Conservation (phyloP, 2,888 invertebrate species). For the Epinotia demarniana region DNA sequence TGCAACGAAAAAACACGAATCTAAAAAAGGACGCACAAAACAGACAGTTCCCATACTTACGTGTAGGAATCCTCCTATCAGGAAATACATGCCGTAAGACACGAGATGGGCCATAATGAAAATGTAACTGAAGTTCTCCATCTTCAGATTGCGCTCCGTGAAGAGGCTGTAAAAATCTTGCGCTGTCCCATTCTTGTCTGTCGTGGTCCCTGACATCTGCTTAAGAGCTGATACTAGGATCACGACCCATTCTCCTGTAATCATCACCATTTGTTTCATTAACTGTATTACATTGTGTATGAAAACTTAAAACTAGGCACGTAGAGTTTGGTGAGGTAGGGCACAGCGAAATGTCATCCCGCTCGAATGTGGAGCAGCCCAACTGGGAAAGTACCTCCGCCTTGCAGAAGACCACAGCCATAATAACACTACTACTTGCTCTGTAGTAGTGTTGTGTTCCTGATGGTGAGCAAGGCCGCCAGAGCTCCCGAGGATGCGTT, state of each 20-base stretch:
- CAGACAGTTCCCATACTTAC: conserved; percentile 72
- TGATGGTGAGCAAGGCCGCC: too few species aligned
- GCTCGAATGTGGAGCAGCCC: too few species aligned
- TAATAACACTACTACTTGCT: too few species aligned
- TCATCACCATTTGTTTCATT: neutral
- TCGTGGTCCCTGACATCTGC: conserved; percentile 79
- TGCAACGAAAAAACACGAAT: too few species aligned
- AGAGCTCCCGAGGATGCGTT: too few species aligned
- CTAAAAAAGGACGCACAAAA: too few species aligned
- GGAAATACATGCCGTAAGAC: conserved; percentile 86
- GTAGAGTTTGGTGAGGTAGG: too few species aligned
- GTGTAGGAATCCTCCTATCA: conserved; percentile 88
- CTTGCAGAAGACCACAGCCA: too few species aligned
- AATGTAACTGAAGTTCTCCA: conserved; percentile 79
- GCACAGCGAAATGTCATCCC: too few species aligned
- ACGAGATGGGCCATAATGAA: conserved; percentile 80
- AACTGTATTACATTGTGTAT: neutral
- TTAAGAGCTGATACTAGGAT: conserved; percentile 86
- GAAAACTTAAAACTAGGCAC: neutral
- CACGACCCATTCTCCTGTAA: conserved; percentile 88
- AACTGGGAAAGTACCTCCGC: too few species aligned
- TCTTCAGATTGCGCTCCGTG: conserved; percentile 78
- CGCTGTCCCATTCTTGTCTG: conserved; percentile 64
- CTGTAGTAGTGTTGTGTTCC: too few species aligned
- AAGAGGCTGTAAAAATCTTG: conserved; percentile 72